Percentiles rank a stretch among this genome's conserved stretches.
phyloP scores from a whole-genome alignment of 2,888 invertebrate species.

The Conchocele bisecta region DNA sequence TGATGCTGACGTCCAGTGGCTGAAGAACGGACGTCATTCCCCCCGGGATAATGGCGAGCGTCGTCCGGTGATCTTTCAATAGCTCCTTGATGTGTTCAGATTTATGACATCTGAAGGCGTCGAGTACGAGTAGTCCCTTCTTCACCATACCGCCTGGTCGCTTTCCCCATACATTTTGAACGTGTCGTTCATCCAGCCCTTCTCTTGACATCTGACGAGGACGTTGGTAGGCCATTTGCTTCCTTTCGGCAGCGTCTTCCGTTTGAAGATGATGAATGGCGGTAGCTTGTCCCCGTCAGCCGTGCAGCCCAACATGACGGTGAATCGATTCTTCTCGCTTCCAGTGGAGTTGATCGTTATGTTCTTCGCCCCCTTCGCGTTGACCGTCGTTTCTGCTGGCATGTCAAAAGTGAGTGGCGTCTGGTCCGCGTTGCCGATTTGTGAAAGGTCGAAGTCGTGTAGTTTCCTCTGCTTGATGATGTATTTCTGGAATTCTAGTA shows the following conservation, averaged over 20 bases:
- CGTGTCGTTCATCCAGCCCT: too few species aligned
- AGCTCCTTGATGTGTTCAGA: background rate
- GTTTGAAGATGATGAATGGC: constrained; percentile 18
- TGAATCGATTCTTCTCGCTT: constrained; percentile 36
- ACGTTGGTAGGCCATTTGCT: background rate
- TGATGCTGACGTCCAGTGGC: constrained; percentile 15
- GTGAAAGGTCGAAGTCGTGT: constrained; percentile 3
- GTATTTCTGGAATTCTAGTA: background rate
- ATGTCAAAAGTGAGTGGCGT: constrained; percentile 37
- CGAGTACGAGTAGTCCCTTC: constrained; percentile 22
- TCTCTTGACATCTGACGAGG: background rate
- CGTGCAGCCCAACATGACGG: constrained; percentile 15
- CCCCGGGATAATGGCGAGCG: constrained; percentile 21
- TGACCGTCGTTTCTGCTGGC: constrained; percentile 19
- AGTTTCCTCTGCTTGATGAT: background rate
- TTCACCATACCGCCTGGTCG: constrained; percentile 12
- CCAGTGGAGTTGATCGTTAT: constrained; percentile 29
- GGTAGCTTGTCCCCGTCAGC: constrained; percentile 22
- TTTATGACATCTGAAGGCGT: constrained; percentile 28
- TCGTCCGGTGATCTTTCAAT: background rate
- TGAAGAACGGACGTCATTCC: constrained; percentile 18
- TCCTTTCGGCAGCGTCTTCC: constrained; percentile 9
- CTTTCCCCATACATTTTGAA: constrained; percentile 22
- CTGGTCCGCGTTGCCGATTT: constrained; percentile 39
- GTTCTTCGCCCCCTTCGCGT: constrained; percentile 1